phyloP scores from a whole-genome alignment of 2,113 vertebrate species.

The Triplophysa rosa region DNA sequence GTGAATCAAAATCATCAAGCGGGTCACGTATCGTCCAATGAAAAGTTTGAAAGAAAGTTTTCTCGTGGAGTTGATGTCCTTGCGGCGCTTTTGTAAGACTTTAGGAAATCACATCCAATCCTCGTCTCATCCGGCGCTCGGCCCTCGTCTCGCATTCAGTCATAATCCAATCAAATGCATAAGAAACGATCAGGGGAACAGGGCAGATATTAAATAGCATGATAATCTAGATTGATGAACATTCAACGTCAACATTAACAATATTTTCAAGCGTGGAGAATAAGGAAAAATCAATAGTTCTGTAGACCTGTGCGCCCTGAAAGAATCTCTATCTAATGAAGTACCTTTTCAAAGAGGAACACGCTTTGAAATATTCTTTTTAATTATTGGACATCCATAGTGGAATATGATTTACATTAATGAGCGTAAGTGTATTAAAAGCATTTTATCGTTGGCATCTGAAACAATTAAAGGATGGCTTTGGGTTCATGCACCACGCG shows the following conservation, averaged over 20 bases:
- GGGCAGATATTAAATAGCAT: conserved; percentile 76
- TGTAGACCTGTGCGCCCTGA: conserved; percentile 74
- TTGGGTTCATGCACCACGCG: conserved; percentile 64
- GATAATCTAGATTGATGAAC: conserved; percentile 80
- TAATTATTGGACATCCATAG: conserved; percentile 85
- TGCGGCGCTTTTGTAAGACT: conserved; percentile 24
- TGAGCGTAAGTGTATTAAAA: conserved; percentile 83
- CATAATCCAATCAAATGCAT: conserved; percentile 72
- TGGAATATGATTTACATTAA: conserved; percentile 86
- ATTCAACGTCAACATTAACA: conserved; percentile 78
- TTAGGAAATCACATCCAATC: conserved; percentile 33
- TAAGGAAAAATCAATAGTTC: conserved; percentile 73
- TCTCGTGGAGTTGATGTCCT: conserved; percentile 12
- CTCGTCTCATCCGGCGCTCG: conserved; percentile 32
- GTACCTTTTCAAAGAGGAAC: conserved; percentile 68
- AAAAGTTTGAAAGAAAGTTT: conserved; percentile 32
- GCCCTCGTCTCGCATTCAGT: conserved; percentile 56
- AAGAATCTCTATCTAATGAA: conserved; percentile 73
- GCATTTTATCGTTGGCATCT: conserved; percentile 76
- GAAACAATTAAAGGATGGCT: conserved; percentile 77
- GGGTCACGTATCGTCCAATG: neutral
- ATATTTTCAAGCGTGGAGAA: conserved; percentile 69
- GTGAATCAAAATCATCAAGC: neutral
- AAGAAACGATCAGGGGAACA: conserved; percentile 73
- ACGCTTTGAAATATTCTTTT: conserved; percentile 80